Percentiles rank a stretch among this genome's conserved stretches.
Conservation (phyloP, 2,113 vertebrate species). For the Lates calcarifer region DNA sequence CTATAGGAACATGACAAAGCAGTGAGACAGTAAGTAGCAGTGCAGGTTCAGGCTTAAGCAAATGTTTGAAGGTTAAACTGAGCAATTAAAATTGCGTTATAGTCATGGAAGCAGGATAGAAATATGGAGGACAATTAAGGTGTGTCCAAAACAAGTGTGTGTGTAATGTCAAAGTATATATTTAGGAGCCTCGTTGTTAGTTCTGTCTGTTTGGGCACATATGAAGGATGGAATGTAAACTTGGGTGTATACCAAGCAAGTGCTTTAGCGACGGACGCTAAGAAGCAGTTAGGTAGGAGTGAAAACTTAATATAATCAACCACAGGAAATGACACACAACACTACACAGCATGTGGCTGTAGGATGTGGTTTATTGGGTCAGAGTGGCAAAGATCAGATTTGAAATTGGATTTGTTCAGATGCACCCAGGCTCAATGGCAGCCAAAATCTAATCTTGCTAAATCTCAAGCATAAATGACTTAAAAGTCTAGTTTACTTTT, state of each 20-base stretch:
- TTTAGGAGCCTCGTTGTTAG: not conserved
- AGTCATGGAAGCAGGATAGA: not conserved
- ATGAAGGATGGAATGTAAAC: too few species aligned
- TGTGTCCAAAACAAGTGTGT: slow-evolving; percentile 7
- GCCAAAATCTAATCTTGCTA: not conserved
- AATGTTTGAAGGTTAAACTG: not conserved
- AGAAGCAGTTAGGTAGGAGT: not conserved
- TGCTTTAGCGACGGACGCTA: not conserved
- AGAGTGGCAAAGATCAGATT: not conserved
- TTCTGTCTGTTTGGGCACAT: not conserved
- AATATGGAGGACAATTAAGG: not conserved
- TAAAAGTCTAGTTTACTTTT: not conserved
- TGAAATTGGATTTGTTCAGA: not conserved
- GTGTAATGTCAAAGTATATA: not conserved
- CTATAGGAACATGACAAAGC: not conserved
- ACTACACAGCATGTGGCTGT: not conserved
- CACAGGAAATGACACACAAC: not conserved
- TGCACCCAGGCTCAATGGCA: not conserved
- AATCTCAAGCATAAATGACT: not conserved
- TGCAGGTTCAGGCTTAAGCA: not conserved
- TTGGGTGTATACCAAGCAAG: too few species aligned
- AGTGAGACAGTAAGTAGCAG: not conserved
- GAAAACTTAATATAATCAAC: not conserved
- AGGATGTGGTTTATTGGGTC: not conserved
- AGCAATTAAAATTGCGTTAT: not conserved